phyloP scores from a whole-genome alignment of 1,140 invertebrate species.

The Achatina immaculata region DNA sequence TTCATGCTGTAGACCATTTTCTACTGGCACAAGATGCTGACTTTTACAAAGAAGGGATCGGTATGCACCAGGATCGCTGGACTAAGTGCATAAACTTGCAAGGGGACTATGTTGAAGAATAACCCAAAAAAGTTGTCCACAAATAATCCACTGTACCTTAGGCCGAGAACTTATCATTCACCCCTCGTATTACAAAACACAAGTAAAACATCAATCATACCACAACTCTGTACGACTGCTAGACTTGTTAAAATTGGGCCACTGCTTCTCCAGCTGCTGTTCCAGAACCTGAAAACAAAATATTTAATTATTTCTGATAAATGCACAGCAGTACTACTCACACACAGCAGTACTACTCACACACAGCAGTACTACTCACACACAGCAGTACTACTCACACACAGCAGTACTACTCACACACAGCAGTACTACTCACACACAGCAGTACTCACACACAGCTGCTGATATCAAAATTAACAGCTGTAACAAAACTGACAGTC shows the following conservation, averaged over 20 bases:
- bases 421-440: not conserved
- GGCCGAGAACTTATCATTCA: too few species aligned
- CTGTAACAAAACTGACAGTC: too few species aligned
- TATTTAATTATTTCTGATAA: not conserved
- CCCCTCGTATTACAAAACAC: too few species aligned
- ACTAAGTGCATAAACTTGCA: too few species aligned
- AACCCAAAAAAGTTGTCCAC: too few species aligned
- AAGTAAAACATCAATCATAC: too few species aligned
- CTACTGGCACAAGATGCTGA: too few species aligned
- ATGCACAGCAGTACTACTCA: not conserved
- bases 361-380: not conserved
- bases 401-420: not conserved
- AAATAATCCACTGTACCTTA: too few species aligned
- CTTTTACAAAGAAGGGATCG: too few species aligned
- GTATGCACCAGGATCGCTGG: too few species aligned
- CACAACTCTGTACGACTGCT: not conserved
- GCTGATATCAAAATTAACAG: not conserved
- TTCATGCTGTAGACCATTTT: too few species aligned
- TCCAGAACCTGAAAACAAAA: not conserved
- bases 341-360: not conserved
- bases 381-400: not conserved
- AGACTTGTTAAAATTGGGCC: constrained; percentile 8
- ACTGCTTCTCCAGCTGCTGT: not conserved
- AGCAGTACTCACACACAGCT: not conserved
- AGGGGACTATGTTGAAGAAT: too few species aligned